These are phyloP conservation scores for Ceratina australensis DNA, from an alignment of 1,140 invertebrate species.

Conservation along the genomic window DNA sequence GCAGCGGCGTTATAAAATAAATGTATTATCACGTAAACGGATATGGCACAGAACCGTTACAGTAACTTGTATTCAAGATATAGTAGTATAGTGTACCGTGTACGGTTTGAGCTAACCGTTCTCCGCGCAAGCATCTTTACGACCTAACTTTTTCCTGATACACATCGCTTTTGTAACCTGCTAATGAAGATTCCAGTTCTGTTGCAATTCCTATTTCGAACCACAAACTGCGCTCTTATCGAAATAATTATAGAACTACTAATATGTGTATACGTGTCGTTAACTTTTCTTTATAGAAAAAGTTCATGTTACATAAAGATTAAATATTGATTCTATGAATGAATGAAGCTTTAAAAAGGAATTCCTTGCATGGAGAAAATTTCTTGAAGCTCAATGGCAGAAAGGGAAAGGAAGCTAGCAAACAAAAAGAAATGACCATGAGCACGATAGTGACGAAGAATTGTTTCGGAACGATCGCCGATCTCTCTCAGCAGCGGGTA, in stretches of 20 bases:
- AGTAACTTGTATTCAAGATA: constrained; percentile 50
- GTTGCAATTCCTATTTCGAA: too few relatives aligned
- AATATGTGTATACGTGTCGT: not conserved
- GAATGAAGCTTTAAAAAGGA: not conserved
- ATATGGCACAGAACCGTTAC: constrained; percentile 64
- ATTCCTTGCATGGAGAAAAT: not conserved
- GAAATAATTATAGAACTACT: too few relatives aligned
- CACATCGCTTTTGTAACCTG: too few relatives aligned
- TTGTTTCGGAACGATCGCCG: not conserved
- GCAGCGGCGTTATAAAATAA: constrained; percentile 51
- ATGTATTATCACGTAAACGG: constrained; percentile 64
- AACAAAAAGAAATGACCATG: not conserved
- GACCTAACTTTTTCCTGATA: not conserved
- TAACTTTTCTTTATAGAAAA: too few relatives aligned
- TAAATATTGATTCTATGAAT: not conserved
- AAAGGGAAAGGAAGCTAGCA: not conserved
- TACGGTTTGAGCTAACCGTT: constrained; percentile 11
- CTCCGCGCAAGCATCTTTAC: not conserved
- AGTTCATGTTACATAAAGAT: too few relatives aligned
- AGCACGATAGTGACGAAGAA: constrained; percentile 11
- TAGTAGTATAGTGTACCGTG: constrained; percentile 22
- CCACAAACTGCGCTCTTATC: too few relatives aligned
- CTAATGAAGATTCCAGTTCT: too few relatives aligned
- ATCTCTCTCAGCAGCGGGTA: not conserved
- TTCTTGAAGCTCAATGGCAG: not conserved